Evolutionary conservation across 2,888 invertebrate species (phyloP), one percentile per base, ranked within the genome.

Genomic region (Temnothorax ravouxi): DNA sequence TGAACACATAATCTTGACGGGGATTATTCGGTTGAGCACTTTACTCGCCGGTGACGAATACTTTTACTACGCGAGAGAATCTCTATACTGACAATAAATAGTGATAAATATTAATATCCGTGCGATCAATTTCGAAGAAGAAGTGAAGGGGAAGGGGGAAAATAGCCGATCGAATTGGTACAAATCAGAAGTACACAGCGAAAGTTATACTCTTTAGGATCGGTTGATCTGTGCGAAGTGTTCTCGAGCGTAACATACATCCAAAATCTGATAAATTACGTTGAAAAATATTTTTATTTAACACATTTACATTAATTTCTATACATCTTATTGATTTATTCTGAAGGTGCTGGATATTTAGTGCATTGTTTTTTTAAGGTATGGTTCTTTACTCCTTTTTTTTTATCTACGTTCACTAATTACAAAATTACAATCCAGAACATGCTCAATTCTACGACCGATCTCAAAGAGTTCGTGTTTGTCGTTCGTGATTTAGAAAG

Each of bases 1-100:
- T 86, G 87, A 91, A 88, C 89, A 86, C 87, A 83, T 86, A 90
- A 80, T 87, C 62, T 84, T 71, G 47, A 83, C 21, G 56, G 74
- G 82, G 80, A 62, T 77, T 69, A 69, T 69, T 83, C 75, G 56
- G 67, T 89, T 66, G 86, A 86, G 84, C 86, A 50, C 25, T 25
- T 71, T 50, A 83, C 61, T 84, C 50, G 64, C 54, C 41, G 77
- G 77, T 69, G 64, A 86, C 61, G 18, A 52, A 52, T 66, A 62
- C 66, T 21, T 69, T 66, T n/a, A 77, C 67, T 84, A 81, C 62
- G 15, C 29, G 44, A 61, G 25, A 56, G 38, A 71, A 77, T 67
- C 44, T 56, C 54, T 79, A 69, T 44, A 62, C 47, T 61, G 56
- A 84, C 44, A 84, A 71, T 44, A 34, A 76, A 25, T 34, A n/a